Conservation (phyloP, 2,888 invertebrate genomes). For the Endomychus coccineus region DNA sequence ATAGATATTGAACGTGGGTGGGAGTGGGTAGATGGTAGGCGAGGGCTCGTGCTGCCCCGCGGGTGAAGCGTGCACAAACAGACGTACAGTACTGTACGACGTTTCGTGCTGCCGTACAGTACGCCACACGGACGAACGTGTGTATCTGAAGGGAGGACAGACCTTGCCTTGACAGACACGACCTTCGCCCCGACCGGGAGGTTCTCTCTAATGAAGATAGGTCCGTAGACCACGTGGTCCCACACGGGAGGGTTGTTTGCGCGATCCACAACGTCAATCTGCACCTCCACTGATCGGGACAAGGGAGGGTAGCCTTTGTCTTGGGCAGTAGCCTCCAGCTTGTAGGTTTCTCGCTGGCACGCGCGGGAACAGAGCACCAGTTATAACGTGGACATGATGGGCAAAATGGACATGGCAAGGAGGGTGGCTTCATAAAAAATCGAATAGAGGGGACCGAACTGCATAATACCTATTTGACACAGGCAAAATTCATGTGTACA, state of each 20-base stretch:
- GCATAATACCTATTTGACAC: too few species aligned
- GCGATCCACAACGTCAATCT: constrained; percentile 97
- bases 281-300: constrained; percentile 94
- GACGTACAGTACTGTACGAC: constrained; percentile 43
- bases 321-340: constrained; percentile 96
- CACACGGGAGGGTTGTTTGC: constrained; percentile 96
- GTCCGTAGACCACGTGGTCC: constrained; percentile 94
- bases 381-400: constrained; percentile 14
- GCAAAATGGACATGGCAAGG: not conserved
- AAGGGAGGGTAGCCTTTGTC: constrained; percentile 95
- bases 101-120: constrained; percentile 40
- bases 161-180: constrained; percentile 98
- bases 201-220: constrained; percentile 96
- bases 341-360: constrained; percentile 91
- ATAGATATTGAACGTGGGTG: too few species aligned
- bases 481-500: too few species aligned
- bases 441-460: too few species aligned
- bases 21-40: too few species aligned
- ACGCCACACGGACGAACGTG: constrained; percentile 7
- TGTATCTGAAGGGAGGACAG: constrained; percentile 9
- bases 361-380: constrained; percentile 35
- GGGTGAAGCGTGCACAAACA: constrained; percentile 44
- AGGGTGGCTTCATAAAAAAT: too few species aligned
- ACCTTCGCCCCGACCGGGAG: constrained; percentile 96
- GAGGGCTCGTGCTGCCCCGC: constrained; percentile 55